These are phyloP conservation scores for Trachythela sp. DNA, from an alignment of 64 coral and sea anemone species.

Conservation along the genomic window DNA sequence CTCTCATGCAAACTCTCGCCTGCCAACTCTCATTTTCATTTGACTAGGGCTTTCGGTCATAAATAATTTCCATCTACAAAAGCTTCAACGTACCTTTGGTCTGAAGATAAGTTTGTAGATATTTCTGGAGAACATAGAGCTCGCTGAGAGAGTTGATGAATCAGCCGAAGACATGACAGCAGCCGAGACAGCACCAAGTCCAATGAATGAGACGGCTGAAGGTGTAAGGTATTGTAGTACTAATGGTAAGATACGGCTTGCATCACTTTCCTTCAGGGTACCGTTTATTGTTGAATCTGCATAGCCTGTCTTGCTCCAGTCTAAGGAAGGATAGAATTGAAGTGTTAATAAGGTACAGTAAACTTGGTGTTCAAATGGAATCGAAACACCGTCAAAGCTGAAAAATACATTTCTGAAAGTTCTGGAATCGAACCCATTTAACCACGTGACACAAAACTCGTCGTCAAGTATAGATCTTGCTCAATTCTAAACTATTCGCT, in stretches of 20 bases:
- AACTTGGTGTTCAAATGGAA: no score
- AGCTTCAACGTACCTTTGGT: slow-evolving; percentile 47
- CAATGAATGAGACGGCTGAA: background rate
- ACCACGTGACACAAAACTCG: no score
- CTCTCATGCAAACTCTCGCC: no score
- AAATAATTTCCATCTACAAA: no score
- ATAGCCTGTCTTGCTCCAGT: background rate
- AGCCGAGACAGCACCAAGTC: slow-evolving; percentile 48
- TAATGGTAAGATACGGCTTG: background rate
- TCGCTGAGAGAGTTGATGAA: slow-evolving; percentile 28
- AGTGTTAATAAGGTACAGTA: background rate
- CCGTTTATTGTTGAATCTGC: background rate
- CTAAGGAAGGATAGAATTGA: background rate
- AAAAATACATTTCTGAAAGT: no score
- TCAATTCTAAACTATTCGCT: background rate
- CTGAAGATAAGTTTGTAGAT: slow-evolving; percentile 47
- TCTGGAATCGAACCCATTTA: no score
- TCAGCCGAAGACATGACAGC: slow-evolving; percentile 56
- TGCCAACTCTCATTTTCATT: no score
- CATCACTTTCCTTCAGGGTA: background rate
- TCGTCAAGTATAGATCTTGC: no score
- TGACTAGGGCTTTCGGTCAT: no score
- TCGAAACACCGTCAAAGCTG: no score
- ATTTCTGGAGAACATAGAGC: slow-evolving; percentile 38
- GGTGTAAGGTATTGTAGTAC: slow-evolving; percentile 14